A percentile compares a stretch with the other conserved stretches of the same genome.
phyloP scores from a whole-genome alignment of 2,113 vertebrate species.

The Anarrhichthys ocellatus region DNA sequence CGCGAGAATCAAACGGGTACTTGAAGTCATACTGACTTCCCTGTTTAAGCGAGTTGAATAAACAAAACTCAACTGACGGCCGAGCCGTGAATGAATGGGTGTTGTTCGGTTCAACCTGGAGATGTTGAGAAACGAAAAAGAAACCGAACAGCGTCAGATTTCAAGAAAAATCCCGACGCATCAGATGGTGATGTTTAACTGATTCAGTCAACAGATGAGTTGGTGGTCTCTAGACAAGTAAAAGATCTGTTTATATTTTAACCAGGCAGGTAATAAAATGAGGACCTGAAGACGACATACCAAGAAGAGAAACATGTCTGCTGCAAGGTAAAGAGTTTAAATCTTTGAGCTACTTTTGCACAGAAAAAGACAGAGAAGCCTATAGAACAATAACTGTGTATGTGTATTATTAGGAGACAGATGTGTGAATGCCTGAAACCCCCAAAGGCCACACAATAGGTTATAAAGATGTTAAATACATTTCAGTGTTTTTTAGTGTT shows the following conservation, averaged over 20 bases:
- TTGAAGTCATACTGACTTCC: no score
- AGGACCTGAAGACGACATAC: not conserved
- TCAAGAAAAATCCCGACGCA: not conserved
- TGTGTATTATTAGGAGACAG: not conserved
- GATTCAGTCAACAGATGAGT: not conserved
- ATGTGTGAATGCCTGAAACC: no score
- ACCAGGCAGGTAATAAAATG: not conserved
- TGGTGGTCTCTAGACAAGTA: no score
- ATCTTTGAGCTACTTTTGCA: not conserved
- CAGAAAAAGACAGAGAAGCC: not conserved
- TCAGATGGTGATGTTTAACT: not conserved
- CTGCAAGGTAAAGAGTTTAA: not conserved
- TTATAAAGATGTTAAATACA: no score
- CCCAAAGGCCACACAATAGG: no score
- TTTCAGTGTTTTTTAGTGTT: no score
- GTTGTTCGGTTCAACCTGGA: not conserved
- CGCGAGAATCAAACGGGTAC: no score
- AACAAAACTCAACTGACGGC: no score
- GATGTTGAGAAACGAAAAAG: not conserved
- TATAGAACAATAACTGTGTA: no score
- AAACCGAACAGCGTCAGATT: not conserved
- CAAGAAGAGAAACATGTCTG: not conserved
- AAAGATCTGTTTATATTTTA: not conserved
- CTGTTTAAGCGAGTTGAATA: no score
- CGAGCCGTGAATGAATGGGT: no score